Evolutionary conservation across 2,113 vertebrate species (phyloP), one percentile per base, ranked within the genome.

Genomic region (Neolamprologus caudopunctatus): DNA sequence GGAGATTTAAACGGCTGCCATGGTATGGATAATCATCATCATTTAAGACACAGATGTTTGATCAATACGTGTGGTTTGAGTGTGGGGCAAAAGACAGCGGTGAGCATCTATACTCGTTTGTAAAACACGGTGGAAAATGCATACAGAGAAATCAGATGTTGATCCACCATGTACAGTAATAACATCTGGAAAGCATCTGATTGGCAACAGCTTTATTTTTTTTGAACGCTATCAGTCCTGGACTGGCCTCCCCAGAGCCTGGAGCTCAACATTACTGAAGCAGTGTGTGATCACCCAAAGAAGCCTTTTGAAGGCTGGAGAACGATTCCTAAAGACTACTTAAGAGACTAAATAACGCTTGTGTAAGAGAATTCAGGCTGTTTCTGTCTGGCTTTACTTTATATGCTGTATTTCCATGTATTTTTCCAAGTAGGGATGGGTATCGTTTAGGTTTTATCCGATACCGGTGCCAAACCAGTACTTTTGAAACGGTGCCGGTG

Each of bases 1-100:
- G 73, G 88, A 84, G 85, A 85, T 75, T 21, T 61, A 51, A 83
- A 85, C 45, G 9, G 80, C 82, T 73, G 89, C 88, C 53, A 85
- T 28, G 31, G 31, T 79, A 54, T 45, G 28, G 89, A 88, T 89
- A 85, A 94, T 91, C 55, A 84, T 82, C 80, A 84, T 93, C 63
- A 45, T 71, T 88, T 80, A 21, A 80, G 58, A 91, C 37, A 19
- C 79, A 45, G 71, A 83, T 79, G 90, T 87, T 84, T 87, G 90
- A 93, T 93, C 90, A 82, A 89, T 93, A 90, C 21, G 42, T 58
- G 58, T 0, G 54, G 45, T 63, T 66, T 7, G 85, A 80, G 81
- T 11, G 12, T 14, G 58, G 28, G 3, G 35, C 8, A 83, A 47
- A 45, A 79, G 31, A 75, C 73, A 61, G 7, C 1, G 1, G 61